A percentile compares a stretch with the other conserved stretches of the same genome.
Conservation (phyloP, 1,140 invertebrate species). For the Ceratitis capitata region DNA sequence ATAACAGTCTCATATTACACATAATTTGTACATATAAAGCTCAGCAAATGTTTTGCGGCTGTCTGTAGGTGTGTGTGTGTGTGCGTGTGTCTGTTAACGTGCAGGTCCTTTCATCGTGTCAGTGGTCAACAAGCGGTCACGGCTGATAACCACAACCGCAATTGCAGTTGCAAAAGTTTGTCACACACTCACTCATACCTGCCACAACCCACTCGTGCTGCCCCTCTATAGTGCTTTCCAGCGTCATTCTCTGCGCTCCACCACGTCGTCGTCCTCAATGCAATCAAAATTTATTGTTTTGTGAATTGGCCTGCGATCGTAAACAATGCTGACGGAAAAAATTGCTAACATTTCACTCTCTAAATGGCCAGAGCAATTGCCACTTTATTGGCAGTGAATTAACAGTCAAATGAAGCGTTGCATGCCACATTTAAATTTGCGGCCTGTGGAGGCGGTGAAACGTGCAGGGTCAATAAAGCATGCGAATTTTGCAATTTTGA, state of each 20-base stretch:
- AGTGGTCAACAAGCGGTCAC: background rate
- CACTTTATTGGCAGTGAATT: conserved; percentile 28
- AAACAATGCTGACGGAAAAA: conserved; percentile 34
- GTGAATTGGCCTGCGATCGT: conserved; percentile 5
- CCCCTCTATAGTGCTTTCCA: too few relatives aligned
- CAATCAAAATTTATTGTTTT: conserved; percentile 35
- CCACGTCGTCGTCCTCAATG: background rate
- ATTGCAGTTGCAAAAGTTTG: background rate
- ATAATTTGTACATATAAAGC: too few relatives aligned
- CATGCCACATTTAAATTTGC: conserved; percentile 18
- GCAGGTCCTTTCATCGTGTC: background rate
- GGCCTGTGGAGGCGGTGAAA: background rate
- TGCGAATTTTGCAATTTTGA: conserved; percentile 12
- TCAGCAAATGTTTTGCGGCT: too few relatives aligned
- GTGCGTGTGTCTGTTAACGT: background rate
- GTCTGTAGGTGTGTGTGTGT: background rate
- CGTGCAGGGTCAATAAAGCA: background rate
- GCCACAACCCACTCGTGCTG: too few relatives aligned
- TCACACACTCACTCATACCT: background rate
- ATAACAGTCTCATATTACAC: background rate
- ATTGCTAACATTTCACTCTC: background rate
- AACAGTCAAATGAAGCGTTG: conserved; percentile 22
- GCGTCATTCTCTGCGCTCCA: background rate
- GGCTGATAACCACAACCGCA: background rate
- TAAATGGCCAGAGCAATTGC: background rate